Conservation (phyloP, 2,113 vertebrate genomes). For the Daphoenositta chrysoptera region DNA sequence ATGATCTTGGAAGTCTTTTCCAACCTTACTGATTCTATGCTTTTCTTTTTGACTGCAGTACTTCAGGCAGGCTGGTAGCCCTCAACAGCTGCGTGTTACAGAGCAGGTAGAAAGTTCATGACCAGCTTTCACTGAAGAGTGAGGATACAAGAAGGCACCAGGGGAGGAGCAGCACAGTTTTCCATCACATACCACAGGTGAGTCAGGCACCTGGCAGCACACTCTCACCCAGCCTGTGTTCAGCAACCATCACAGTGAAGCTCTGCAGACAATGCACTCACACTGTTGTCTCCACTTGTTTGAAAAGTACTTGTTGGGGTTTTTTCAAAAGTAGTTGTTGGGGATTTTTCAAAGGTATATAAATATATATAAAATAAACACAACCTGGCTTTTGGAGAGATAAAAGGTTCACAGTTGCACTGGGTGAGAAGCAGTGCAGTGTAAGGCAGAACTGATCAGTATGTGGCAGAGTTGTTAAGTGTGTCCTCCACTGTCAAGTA, state of each 20-base stretch:
- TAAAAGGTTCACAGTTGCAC: neutral
- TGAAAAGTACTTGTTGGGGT: neutral
- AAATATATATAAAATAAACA: neutral
- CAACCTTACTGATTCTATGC: neutral
- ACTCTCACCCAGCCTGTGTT: neutral
- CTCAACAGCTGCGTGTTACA: neutral
- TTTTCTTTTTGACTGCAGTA: neutral
- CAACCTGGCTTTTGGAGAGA: neutral
- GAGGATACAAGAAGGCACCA: neutral
- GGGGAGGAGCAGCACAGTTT: neutral
- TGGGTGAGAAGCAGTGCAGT: neutral
- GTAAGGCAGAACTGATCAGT: neutral
- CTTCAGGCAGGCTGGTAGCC: neutral
- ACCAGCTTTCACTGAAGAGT: neutral
- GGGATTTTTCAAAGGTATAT: neutral
- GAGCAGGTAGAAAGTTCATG: fast-evolving
- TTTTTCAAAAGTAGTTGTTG: neutral
- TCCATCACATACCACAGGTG: neutral
- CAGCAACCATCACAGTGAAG: neutral
- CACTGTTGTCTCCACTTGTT: neutral
- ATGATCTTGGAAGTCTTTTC: neutral
- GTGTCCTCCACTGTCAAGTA: neutral
- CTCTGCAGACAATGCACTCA: neutral
- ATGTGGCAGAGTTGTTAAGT: neutral
- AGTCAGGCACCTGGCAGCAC: neutral